These are phyloP conservation scores for Protophormia terraenovae DNA, from an alignment of 2,888 invertebrate species.

Conservation along the genomic window DNA sequence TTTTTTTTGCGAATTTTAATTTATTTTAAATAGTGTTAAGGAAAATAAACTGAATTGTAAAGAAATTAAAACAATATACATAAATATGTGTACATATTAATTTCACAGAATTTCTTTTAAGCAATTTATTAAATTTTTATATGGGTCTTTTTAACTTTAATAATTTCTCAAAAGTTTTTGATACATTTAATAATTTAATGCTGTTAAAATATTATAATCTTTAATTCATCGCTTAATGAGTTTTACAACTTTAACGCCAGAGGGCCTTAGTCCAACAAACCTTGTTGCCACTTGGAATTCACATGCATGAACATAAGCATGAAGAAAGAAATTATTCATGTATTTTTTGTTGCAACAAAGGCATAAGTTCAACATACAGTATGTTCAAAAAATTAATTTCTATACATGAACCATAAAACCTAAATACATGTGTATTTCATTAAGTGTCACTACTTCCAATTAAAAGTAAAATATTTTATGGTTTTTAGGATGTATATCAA, in stretches of 20 bases:
- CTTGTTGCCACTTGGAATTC: conserved; percentile 27
- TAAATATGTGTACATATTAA: too few relatives aligned
- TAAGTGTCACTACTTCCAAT: too few relatives aligned
- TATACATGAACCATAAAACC: too few relatives aligned
- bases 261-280: conserved; percentile 29
- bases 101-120: too few relatives aligned
- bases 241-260: conserved; percentile 40
- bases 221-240: conserved; percentile 33
- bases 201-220: conserved; percentile 29
- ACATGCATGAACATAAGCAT: conserved; percentile 10
- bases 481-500: too few relatives aligned
- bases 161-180: not conserved
- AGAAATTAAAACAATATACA: not conserved
- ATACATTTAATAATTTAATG: not conserved
- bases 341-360: not conserved
- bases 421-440: too few relatives aligned
- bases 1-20: not conserved
- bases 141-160: not conserved
- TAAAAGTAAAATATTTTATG: too few relatives aligned
- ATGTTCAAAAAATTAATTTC: not conserved
- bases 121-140: too few relatives aligned
- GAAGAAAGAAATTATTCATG: not conserved
- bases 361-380: not conserved
- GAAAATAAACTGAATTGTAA: not conserved
- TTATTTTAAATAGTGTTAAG: not conserved